Evolutionary conservation across 2,113 vertebrate species (phyloP).

Genomic region (Barbus barbus): DNA sequence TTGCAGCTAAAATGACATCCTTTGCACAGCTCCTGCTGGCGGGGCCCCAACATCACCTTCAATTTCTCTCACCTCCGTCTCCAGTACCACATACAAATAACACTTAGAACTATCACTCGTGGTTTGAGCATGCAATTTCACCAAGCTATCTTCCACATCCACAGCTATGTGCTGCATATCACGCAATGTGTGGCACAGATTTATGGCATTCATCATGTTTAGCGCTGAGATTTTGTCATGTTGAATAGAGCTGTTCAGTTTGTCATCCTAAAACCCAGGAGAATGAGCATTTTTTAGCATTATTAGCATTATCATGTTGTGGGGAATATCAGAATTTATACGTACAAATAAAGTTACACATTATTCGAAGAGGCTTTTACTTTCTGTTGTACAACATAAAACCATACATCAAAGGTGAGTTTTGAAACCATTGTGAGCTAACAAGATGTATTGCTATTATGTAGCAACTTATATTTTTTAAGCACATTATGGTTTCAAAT

Average conservation of each 20-base stretch:
- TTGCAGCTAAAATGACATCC: slow-evolving; percentile 50
- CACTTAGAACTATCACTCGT: not conserved
- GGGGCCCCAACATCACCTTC: slow-evolving; percentile 21
- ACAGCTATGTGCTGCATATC: not conserved
- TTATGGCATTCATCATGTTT: not conserved
- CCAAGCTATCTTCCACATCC: not conserved
- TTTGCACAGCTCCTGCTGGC: slow-evolving; percentile 25
- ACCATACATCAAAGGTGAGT: no score
- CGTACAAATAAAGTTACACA: no score
- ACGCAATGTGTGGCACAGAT: not conserved
- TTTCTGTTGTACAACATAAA: no score
- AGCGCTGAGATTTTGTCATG: not conserved
- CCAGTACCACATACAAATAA: slow-evolving; percentile 26
- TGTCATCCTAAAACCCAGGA: not conserved
- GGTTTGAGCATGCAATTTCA: not conserved
- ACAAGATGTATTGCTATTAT: no score
- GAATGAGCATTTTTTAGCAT: not conserved
- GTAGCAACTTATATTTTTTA: no score
- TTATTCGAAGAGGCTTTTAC: no score
- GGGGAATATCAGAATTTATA: no score
- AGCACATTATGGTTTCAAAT: no score
- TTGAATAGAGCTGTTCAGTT: not conserved
- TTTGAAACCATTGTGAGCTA: no score
- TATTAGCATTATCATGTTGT: not conserved
- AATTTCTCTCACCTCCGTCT: slow-evolving; percentile 6